Evolutionary conservation across 2,113 vertebrate genomes (phyloP).

Genomic region (Aramus guarauna): DNA sequence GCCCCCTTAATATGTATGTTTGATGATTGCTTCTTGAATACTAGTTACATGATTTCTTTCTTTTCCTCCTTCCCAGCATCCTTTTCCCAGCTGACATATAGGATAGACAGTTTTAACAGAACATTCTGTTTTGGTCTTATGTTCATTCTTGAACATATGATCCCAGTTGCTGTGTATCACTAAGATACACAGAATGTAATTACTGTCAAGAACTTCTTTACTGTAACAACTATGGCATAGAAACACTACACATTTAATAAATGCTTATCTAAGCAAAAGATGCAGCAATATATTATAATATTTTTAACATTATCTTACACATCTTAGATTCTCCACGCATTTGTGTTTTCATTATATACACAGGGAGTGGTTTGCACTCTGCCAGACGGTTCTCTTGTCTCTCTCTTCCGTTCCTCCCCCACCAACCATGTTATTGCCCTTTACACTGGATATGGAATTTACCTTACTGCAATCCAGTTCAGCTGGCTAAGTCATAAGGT

Average conservation of each 20-base stretch:
- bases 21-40: background rate
- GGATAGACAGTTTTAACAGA: background rate
- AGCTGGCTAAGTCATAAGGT: background rate
- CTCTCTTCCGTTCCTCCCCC: background rate
- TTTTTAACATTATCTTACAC: background rate
- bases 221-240: background rate
- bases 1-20: background rate
- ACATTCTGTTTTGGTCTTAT: background rate
- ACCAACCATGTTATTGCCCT: background rate
- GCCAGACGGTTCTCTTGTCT: background rate
- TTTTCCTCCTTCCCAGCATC: background rate
- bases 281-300: background rate
- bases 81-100: background rate
- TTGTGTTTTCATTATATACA: background rate
- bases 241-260: background rate
- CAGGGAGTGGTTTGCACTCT: background rate
- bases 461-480: background rate
- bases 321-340: background rate
- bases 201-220: background rate
- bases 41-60: background rate
- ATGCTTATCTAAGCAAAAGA: background rate
- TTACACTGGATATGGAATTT: background rate
- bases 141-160: background rate
- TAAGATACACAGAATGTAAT: background rate
- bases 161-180: background rate